phyloP scores from a whole-genome alignment of 2,888 invertebrate species.

The Noctua janthe region DNA sequence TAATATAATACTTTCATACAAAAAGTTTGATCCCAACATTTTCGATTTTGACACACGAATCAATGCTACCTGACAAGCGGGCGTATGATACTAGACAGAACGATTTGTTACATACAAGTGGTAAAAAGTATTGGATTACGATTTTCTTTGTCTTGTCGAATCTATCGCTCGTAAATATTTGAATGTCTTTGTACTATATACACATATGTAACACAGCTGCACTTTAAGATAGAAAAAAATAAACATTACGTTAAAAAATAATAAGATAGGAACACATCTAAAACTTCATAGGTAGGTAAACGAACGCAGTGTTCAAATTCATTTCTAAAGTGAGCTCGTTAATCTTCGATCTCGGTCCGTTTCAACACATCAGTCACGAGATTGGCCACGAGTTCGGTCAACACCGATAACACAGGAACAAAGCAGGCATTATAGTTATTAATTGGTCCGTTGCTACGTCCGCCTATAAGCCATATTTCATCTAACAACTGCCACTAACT shows the following conservation, averaged over 20 bases:
- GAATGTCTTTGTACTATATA: too few species aligned
- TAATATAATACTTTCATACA: too few species aligned
- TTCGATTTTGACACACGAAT: too few species aligned
- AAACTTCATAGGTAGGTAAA: not conserved
- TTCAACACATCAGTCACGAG: conserved; percentile 31
- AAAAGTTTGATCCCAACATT: too few species aligned
- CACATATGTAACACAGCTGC: not conserved
- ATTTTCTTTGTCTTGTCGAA: too few species aligned
- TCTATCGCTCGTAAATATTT: too few species aligned
- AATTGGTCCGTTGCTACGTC: conserved; percentile 70
- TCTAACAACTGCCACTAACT: conserved; percentile 67
- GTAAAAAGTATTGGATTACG: too few species aligned
- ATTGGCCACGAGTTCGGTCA: conserved; percentile 64
- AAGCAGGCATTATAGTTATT: conserved; percentile 66
- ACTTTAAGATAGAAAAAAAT: not conserved
- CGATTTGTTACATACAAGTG: too few species aligned
- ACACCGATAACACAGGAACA: conserved; percentile 46
- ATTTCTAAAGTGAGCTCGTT: not conserved
- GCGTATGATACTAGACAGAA: too few species aligned
- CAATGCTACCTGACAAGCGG: too few species aligned
- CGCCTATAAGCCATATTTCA: conserved; percentile 73
- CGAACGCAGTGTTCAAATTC: not conserved
- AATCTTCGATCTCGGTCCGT: not conserved
- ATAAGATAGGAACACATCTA: too few species aligned
- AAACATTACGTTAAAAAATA: not conserved